Evolutionary conservation across 2,888 invertebrate genomes (phyloP), one percentile per base, ranked within the genome.

Genomic region (Drosophila recens): DNA sequence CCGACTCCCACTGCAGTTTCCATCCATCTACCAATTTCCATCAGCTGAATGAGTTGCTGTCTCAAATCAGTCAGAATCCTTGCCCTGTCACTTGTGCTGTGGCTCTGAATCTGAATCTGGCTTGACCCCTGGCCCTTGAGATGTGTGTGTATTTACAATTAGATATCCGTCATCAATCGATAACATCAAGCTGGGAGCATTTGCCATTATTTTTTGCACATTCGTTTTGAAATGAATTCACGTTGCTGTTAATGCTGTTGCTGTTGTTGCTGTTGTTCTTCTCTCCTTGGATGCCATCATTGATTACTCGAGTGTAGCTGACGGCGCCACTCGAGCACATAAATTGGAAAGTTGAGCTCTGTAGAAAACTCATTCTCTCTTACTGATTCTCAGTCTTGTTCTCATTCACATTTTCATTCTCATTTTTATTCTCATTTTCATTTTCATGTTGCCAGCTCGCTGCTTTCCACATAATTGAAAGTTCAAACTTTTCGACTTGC

Each of bases 401-500:
- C 33, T 49, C 42, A 20, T 13, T 51, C 51, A 11, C 52, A 20
- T 49, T 48, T 15, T 20, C 49, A 20, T 53, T 52, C 8, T 8
- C n/a, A 34, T 45, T 38, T 10, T 33, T 27, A 27, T 53, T 56
- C 42, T 17, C 15, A 46, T 42, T 71, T 65, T 71, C 71, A 64
- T 84, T 75, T 68, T 76, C 79, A 66, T 68, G 71, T 70, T 76
- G 57, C 63, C 68, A 45, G 69, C 81, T 59, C 48, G 57, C 43
- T 72, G 66, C 77, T 71, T 82, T 82, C 62, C 87, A 78, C 80
- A 87, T 84, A 84, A 84, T 84, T 87, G 87, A 84, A 87, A 84
- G 85, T 80, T 87, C 82, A 87, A 84, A 87, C 73, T 87, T 87
- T 87, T 79, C 82, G 73, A 70, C 77, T 80, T 86, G 89, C 88